Conservation (phyloP, 2,113 vertebrate genomes). For the Scomber japonicus region DNA sequence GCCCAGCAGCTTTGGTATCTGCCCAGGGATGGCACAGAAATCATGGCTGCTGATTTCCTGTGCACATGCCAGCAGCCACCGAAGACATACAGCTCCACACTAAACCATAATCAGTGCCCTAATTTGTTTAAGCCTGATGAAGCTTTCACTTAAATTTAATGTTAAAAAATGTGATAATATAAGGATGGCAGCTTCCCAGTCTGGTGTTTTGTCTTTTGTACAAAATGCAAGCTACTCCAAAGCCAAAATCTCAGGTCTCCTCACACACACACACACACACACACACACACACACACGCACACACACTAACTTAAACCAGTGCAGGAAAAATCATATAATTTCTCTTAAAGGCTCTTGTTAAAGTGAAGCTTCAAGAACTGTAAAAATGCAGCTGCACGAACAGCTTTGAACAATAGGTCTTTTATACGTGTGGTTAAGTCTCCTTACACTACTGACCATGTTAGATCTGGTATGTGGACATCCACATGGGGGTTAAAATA, state of each 20-base stretch:
- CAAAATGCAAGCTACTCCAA: background rate
- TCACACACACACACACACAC: background rate
- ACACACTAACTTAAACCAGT: slow-evolving; percentile 7
- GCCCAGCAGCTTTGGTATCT: slow-evolving; percentile 47
- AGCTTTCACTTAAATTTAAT: background rate
- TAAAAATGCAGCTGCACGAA: slow-evolving; percentile 26
- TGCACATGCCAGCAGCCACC: slow-evolving; percentile 18
- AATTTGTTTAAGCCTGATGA: slow-evolving; percentile 25
- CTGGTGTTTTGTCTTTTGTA: background rate
- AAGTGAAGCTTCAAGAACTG: slow-evolving; percentile 8
- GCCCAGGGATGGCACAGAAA: slow-evolving; percentile 48
- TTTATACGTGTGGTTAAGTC: slow-evolving; percentile 15
- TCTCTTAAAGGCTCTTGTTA: slow-evolving; percentile 23
- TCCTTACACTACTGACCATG: slow-evolving; percentile 25
- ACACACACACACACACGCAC: background rate
- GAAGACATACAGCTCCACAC: slow-evolving; percentile 15
- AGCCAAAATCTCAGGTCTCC: background rate
- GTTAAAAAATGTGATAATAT: slow-evolving; percentile 3
- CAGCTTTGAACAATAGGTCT: slow-evolving; percentile 56
- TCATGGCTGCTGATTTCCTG: slow-evolving; percentile 28
- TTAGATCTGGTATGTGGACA: slow-evolving; percentile 24
- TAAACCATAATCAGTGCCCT: slow-evolving; percentile 21
- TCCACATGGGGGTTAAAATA: slow-evolving; percentile 7
- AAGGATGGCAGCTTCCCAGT: slow-evolving; percentile 13
- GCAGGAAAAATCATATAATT: slow-evolving; percentile 16